These are phyloP conservation scores for Carpatolechia fugitivella DNA, from an alignment of 2,888 invertebrate species.

Conservation along the genomic window DNA sequence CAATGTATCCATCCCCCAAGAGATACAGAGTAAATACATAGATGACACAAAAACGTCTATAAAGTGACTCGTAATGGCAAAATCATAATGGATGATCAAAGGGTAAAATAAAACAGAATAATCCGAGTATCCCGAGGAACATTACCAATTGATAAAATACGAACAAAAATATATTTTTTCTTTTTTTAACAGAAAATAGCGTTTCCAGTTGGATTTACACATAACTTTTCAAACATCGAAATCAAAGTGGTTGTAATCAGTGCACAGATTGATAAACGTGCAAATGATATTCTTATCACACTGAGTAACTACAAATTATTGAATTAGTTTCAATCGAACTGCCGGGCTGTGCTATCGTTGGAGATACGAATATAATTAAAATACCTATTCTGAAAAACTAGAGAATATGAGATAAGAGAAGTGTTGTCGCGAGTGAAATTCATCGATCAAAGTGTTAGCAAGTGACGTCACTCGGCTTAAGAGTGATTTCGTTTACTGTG, in stretches of 20 bases:
- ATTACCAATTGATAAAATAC: no score
- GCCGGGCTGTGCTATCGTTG: slow-evolving; percentile 8
- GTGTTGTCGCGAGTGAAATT: background rate
- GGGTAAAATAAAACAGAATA: no score
- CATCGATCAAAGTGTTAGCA: background rate
- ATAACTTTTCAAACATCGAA: slow-evolving; percentile 10
- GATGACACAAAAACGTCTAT: no score
- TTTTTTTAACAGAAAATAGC: no score
- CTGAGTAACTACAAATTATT: slow-evolving; percentile 15
- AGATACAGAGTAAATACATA: no score
- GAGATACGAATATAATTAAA: background rate
- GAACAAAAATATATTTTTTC: no score
- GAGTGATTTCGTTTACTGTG: background rate
- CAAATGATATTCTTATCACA: slow-evolving; percentile 20
- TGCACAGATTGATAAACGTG: slow-evolving; percentile 27
- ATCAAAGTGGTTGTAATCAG: slow-evolving; percentile 21
- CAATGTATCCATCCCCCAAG: no score
- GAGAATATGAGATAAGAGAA: background rate
- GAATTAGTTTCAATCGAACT: slow-evolving; percentile 14
- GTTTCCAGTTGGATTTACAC: no score
- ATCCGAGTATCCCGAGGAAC: no score
- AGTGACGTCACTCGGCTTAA: background rate
- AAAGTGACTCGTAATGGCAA: no score
- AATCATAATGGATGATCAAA: background rate
- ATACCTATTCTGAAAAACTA: background rate